phyloP scores from a whole-genome alignment of 2,113 vertebrate genomes.

The Gopherus flavomarginatus region DNA sequence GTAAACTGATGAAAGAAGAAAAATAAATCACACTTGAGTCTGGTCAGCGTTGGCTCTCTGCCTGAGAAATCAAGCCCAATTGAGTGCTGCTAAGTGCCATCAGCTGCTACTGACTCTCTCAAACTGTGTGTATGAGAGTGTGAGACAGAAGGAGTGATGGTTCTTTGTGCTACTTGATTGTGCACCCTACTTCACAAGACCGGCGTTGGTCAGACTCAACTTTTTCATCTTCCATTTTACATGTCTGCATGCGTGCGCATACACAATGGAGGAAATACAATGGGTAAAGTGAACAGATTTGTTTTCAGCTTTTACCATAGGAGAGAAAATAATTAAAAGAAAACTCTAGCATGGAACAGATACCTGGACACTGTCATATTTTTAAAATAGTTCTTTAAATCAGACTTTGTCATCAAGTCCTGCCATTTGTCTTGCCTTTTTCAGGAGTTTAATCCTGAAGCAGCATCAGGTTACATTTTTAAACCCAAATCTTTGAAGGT shows the following conservation, averaged over 20 bases:
- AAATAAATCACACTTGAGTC: background rate
- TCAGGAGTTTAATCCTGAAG: background rate
- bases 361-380: accelerated
- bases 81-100: background rate
- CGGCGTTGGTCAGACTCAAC: background rate
- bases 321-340: background rate
- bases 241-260: accelerated
- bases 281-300: background rate
- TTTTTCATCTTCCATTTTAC: background rate
- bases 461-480: too few species aligned
- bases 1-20: background rate
- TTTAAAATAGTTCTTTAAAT: background rate
- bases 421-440: background rate
- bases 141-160: background rate
- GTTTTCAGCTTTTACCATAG: accelerated
- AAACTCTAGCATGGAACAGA: background rate
- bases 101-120: background rate
- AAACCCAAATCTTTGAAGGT: background rate
- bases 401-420: background rate
- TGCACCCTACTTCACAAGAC: background rate
- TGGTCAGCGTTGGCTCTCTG: background rate
- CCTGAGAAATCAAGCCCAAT: background rate
- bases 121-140: too few species aligned
- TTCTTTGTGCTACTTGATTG: background rate
- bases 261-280: background rate